Conservation (phyloP, 1,140 invertebrate species). For the Anastatus disparis region DNA sequence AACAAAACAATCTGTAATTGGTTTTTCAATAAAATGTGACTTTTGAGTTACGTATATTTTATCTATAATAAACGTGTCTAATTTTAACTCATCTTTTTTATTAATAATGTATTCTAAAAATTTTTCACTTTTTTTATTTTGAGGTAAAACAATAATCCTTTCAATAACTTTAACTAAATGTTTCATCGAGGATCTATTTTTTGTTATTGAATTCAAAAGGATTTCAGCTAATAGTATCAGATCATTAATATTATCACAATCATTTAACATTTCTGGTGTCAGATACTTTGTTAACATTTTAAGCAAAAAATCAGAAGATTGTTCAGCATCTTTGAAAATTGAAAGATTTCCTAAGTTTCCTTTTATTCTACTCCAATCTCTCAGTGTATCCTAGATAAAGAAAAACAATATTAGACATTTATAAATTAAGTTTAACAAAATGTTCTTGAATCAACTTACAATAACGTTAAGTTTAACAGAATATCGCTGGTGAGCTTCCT, state of each 20-base stretch:
- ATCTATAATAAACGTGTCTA: conserved; percentile 48
- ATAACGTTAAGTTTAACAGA: conserved; percentile 51
- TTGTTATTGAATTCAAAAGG: conserved; percentile 40
- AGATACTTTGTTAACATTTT: conserved; percentile 53
- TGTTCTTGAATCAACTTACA: conserved; percentile 50
- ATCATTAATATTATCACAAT: conserved; percentile 24
- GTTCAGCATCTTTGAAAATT: conserved; percentile 41
- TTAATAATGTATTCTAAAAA: conserved; percentile 45
- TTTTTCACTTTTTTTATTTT: conserved; percentile 42
- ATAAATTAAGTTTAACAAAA: conserved; percentile 1
- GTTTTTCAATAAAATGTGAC: conserved; percentile 52
- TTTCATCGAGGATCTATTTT: conserved; percentile 32
- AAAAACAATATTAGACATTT: conserved; percentile 1
- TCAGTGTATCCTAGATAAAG: conserved; percentile 47
- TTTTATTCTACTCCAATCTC: conserved; percentile 43
- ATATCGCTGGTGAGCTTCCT: conserved; percentile 54
- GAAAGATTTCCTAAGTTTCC: conserved; percentile 14
- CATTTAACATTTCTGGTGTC: conserved; percentile 40
- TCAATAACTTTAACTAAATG: conserved; percentile 44
- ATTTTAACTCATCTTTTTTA: conserved; percentile 37
- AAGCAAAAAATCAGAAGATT: conserved; percentile 37
- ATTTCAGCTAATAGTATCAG: conserved; percentile 46
- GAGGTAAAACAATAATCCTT: conserved; percentile 44
- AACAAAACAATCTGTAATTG: conserved; percentile 51
- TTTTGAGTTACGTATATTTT: conserved; percentile 49